Base-by-base conservation (phyloP, 2,888 invertebrate genomes). In the Drosophila buzzatii region DNA sequence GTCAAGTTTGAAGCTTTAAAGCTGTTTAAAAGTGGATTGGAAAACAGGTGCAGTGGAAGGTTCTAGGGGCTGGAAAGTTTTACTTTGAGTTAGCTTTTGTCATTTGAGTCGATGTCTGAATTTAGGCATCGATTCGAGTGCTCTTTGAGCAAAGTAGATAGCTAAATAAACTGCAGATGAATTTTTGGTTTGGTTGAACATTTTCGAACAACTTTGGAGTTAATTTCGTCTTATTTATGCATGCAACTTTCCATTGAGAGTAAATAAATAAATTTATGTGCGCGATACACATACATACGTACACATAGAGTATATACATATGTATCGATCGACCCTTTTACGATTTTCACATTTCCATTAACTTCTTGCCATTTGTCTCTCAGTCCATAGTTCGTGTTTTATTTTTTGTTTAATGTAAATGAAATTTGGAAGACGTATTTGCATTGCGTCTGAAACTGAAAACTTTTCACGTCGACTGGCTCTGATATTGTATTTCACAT, bases 401-500 rank as follows among this genome's bases (percentile, higher is more conserved):
- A 12, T 52, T 51, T 66, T 62, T 69, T 69, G 39, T 55, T 44
- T 70, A 79, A 71, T 73, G 75, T 73, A 79, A 82, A 79, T 79
- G 59, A 81, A 74, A 79, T 85, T 85, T 69, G 56, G 16, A n/a
- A 39, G 10, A 55, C 44, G 61, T 74, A 62, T 74, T 72, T 74
- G 58, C 75, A 57, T 76, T 81, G 58, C 49, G 33, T 33, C 58
- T 64, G 53, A 68, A 85, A 80, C 72, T 70, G 77, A 76, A 89
- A 89, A 85, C 80, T 80, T 89, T 80, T 76, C 64, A 69, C 70
- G n/a, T 73, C 65, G 73, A 47, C 52, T 63, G 53, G 37, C 60
- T 51, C 63, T 69, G 59, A 82, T 83, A 80, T 87, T 87, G 79
- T 87, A 66, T 85, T 86, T 81, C 81, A 66, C 71, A 69, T 78